These are phyloP conservation scores for Myocastor coypus DNA, from an alignment of 2,113 vertebrate genomes.

Conservation along the genomic window DNA sequence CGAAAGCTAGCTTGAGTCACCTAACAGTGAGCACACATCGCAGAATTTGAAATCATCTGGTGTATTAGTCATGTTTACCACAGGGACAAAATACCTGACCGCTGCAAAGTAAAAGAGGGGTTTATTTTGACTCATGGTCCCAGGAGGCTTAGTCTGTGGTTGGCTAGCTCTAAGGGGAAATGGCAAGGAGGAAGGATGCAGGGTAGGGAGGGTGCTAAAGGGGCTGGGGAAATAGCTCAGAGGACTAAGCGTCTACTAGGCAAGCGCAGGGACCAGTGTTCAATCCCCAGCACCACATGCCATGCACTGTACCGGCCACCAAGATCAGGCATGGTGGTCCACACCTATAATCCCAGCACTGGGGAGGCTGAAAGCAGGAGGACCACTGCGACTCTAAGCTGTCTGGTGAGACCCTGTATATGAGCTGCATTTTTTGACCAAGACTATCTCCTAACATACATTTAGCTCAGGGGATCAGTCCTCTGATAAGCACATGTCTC, in stretches of 20 bases:
- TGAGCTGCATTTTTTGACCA: background rate
- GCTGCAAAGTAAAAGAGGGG: background rate
- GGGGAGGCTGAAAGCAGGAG: too few relatives aligned
- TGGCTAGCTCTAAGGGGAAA: background rate
- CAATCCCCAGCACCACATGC: too few relatives aligned
- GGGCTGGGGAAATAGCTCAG: too few relatives aligned
- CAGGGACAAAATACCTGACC: background rate
- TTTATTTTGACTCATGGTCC: background rate
- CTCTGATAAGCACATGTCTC: background rate
- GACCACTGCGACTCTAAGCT: too few relatives aligned
- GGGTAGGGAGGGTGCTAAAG: background rate
- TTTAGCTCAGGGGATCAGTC: background rate
- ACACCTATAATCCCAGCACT: too few relatives aligned
- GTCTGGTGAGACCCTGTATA: too few relatives aligned
- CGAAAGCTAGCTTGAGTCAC: background rate
- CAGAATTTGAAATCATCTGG: constrained; percentile 18
- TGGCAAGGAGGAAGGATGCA: background rate
- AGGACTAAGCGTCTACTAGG: too few relatives aligned
- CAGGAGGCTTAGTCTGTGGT: background rate
- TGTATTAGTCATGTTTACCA: background rate
- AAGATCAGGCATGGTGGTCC: too few relatives aligned
- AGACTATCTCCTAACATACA: background rate
- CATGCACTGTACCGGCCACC: too few relatives aligned
- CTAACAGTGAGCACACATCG: background rate
- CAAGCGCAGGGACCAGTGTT: too few relatives aligned